These are phyloP conservation scores for Caenorhabditis sulstoni DNA, from an alignment of 2,888 invertebrate genomes.

Conservation along the genomic window DNA sequence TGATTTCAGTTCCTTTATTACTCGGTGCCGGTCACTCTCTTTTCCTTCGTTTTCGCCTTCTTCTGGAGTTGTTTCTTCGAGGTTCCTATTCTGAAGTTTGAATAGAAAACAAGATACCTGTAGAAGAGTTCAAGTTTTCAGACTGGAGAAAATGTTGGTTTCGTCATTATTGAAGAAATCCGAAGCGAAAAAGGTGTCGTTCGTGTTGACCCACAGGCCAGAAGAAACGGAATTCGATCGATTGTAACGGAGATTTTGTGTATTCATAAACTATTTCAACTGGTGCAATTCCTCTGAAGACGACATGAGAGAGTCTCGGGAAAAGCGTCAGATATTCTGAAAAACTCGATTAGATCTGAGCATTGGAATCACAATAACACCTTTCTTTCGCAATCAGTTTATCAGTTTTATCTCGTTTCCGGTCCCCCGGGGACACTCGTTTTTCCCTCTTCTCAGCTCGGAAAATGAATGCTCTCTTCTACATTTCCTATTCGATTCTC, in stretches of 20 bases:
- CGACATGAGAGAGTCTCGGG: too few relatives aligned
- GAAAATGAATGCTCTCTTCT: not conserved
- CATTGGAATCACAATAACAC: too few relatives aligned
- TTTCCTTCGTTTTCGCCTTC: conserved; percentile 42
- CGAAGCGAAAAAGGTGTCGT: not conserved
- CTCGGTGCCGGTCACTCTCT: conserved; percentile 22
- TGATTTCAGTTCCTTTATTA: conserved; percentile 25
- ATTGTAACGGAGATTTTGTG: too few relatives aligned
- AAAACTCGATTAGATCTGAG: too few relatives aligned
- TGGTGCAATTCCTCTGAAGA: too few relatives aligned
- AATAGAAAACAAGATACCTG: not conserved
- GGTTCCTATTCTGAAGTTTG: conserved; percentile 49
- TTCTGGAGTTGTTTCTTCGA: conserved; percentile 61
- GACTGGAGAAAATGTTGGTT: conserved; percentile 25
- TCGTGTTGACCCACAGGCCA: not conserved
- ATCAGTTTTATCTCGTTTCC: too few relatives aligned
- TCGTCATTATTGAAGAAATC: not conserved
- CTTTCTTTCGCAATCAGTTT: too few relatives aligned
- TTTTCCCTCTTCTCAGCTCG: not conserved
- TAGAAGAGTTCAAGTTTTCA: not conserved
- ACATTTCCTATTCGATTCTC: not conserved
- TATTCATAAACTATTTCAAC: too few relatives aligned
- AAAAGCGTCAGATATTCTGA: too few relatives aligned
- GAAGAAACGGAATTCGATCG: not conserved
- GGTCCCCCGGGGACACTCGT: too few relatives aligned